Percentiles rank a stretch among this genome's conserved stretches.
These are phyloP conservation scores for Gymnopithys bicolor DNA, from an alignment of 2,797 vertebrate species.

Conservation along the genomic window DNA sequence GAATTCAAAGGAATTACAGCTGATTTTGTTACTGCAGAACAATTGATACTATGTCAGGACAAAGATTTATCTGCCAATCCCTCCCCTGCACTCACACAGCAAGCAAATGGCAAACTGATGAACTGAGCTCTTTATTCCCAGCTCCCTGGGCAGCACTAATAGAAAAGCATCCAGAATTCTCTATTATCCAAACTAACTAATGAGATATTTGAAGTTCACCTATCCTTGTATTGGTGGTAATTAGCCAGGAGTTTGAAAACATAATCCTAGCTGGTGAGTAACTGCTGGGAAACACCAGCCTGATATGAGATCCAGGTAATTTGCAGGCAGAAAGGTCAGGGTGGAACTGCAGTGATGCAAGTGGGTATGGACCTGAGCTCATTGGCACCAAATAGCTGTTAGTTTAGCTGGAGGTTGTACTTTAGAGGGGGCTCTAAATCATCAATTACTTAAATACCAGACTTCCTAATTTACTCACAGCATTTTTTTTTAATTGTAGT, in stretches of 20 bases:
- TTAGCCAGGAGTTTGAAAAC: neutral
- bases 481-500: neutral
- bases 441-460: neutral
- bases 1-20: neutral
- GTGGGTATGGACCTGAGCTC: neutral
- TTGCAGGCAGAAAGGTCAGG: neutral
- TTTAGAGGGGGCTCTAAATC: neutral
- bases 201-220: neutral
- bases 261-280: neutral
- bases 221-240: neutral
- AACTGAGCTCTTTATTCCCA: neutral
- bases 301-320: neutral
- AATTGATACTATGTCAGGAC: neutral
- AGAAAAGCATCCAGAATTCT: neutral
- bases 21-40: neutral
- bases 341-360: neutral
- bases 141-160: neutral
- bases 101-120: neutral
- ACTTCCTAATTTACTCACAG: neutral
- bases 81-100: neutral
- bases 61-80: neutral
- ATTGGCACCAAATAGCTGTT: neutral
- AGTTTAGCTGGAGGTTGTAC: neutral
- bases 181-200: neutral
- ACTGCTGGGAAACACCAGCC: neutral